Percentiles rank a stretch among this genome's conserved stretches.
phyloP scores from a whole-genome alignment of 1,140 invertebrate species.

The Rhagoletis pomonella region DNA sequence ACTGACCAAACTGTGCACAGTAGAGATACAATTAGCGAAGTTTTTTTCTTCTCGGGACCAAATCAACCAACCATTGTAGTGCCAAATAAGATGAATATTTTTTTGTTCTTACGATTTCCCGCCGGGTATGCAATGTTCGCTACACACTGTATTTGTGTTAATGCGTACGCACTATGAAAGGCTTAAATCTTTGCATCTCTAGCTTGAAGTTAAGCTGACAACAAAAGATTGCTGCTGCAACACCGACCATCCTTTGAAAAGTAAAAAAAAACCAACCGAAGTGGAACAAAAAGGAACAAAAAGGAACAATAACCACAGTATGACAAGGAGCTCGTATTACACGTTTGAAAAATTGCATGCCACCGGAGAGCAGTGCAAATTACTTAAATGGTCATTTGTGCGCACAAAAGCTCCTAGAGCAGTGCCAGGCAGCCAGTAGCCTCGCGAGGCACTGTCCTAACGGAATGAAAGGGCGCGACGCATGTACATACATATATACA shows the following conservation, averaged over 20 bases:
- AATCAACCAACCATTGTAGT: too few species aligned
- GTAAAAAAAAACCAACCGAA: background rate
- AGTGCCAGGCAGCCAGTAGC: too few species aligned
- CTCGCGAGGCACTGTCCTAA: too few species aligned
- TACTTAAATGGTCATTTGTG: constrained; percentile 51
- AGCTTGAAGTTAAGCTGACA: constrained; percentile 38
- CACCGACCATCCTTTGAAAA: background rate
- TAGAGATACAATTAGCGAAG: too few species aligned
- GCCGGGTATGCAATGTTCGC: background rate
- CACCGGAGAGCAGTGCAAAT: constrained; percentile 51
- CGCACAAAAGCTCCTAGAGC: constrained; percentile 26
- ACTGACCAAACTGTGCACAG: too few species aligned
- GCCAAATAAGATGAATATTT: too few species aligned
- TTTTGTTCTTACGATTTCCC: background rate
- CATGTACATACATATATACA: background rate
- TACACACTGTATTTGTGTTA: constrained; percentile 6
- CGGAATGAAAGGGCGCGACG: background rate
- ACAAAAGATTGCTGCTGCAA: constrained; percentile 47
- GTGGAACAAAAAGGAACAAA: background rate
- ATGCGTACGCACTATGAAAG: constrained; percentile 14
- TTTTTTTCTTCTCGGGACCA: too few species aligned
- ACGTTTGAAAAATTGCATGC: constrained; percentile 51
- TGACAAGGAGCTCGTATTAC: constrained; percentile 35
- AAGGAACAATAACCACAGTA: constrained; percentile 32
- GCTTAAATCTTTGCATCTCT: constrained; percentile 43